Base-by-base conservation (phyloP, 2,888 invertebrate genomes). In the Exocentrus adspersus region DNA sequence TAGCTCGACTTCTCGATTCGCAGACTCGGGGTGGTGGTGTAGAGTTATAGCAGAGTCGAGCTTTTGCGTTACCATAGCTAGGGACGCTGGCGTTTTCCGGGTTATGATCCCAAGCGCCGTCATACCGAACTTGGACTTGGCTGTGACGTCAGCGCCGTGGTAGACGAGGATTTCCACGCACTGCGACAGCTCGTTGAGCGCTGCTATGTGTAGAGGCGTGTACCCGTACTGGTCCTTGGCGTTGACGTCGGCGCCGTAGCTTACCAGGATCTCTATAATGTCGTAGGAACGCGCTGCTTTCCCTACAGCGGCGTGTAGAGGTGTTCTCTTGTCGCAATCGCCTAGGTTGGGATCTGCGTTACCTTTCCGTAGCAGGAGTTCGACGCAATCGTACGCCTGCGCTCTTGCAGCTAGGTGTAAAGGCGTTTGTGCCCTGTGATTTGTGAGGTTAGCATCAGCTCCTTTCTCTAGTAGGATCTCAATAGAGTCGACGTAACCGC, bases 61-160 rank as follows among this genome's bases (percentile, higher is more conserved):
- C 79, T 92, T 92, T 77, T 92, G 90, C 45, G 91, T 89, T 70
- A 95, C 89, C 87, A 93, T 92, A 30, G 91, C 90, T 72, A 94
- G 86, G 16, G 93, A 93, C 9, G 93, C 92, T 9, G 94, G 94
- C 2, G 94, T 94, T 84, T 94, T 94, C 66, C 94, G 86, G 16
- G 93, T 90, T 65, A 95, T 93, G 68, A 94, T 92, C 73, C 93
- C 92, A 64, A 95, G 84, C 20, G 94, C 94, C 6, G 93, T 92
- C 79, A 93, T 92, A 62, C 94, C 94, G 76, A 93, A 94, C 80
- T 92, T 93, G 53, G 94, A 94, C 76, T 91, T 90, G 1, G 93
- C 92, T 10, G 93, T 94, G n/a, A 95, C 91, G 84, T 95, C 94
- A 51, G 94, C 94, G 2, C 94, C 94, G 78, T 92, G 90, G 77